Evolutionary conservation across 2,797 vertebrate species (phyloP), one percentile per base, ranked within the genome.

Genomic region (Gymnodraco acuticeps): DNA sequence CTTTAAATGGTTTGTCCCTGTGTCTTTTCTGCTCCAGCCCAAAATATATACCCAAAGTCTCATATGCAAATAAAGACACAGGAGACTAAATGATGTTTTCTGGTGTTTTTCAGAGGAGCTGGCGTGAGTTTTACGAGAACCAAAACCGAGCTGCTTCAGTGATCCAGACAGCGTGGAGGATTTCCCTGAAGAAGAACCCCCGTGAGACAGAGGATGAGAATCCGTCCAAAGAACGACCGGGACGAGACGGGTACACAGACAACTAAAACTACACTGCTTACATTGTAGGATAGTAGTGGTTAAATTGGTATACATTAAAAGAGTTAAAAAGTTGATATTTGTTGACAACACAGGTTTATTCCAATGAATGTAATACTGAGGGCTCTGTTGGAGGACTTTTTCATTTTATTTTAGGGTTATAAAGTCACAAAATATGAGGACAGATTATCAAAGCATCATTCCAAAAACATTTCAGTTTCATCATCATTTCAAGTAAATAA

Each of bases 91-190:
- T 84, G 19, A 53, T 11, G 1, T n/a, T 58, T 65, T 64, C 7
- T 84, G 51, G 3, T 81, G 27, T 82, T 77, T 83, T 84, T 70
- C 78, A 99, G 97, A 95, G 94, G 27, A 91, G 82, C 82, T 99
- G 98, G 97, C 95, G 96, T 5, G 94, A 94, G 56, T 95, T 95
- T 69, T 80, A 67, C 0, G 93, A 95, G 43, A 89, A 89, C 33
- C 94, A 93, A 58, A 94, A 84, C 3, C 94, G 78, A 11, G 97
- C 98, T 0, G 97, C 97, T 0, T 2, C 76, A 1, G 89, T 96
- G 73, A 97, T 99, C 72, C 97, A 99, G 93, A 83, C 91, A 0
- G 85, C 90, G 0, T 99, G 98, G 98, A 93, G 91, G 41, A 92
- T 83, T 12, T 96, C 95, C 64, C 70, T 67, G 3, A 89, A 93